A percentile compares a stretch with the other conserved stretches of the same genome.
These are phyloP conservation scores for Anthopleura xanthogrammica DNA, from an alignment of 92 coral and sea anemone genomes.

Conservation along the genomic window DNA sequence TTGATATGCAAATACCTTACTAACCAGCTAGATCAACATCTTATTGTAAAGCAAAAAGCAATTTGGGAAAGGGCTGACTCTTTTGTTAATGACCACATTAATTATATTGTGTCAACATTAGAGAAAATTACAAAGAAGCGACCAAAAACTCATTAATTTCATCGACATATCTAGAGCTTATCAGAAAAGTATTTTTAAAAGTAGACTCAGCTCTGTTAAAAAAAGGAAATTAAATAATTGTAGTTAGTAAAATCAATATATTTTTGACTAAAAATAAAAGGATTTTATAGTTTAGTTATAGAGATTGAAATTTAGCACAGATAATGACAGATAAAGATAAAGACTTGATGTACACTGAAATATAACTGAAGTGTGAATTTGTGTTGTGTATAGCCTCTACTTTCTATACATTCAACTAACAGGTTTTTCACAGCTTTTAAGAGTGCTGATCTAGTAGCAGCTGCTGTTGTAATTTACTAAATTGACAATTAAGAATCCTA, in stretches of 20 bases:
- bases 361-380: not conserved
- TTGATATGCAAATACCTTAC: slow-evolving; percentile 6
- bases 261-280: not conserved
- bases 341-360: not conserved
- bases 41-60: slow-evolving; percentile 4
- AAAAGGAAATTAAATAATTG: not conserved
- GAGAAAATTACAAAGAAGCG: slow-evolving; percentile 15
- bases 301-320: not conserved
- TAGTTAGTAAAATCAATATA: not conserved
- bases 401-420: not conserved
- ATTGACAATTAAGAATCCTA: slow-evolving; percentile 7
- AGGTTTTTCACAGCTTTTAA: slow-evolving; percentile 1
- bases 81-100: slow-evolving; percentile 20
- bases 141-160: slow-evolving; percentile 14
- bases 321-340: not conserved
- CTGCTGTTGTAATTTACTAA: slow-evolving; percentile 12
- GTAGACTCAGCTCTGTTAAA: not conserved
- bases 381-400: not conserved
- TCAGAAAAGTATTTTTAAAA: not conserved
- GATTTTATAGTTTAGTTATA: not conserved
- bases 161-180: not conserved
- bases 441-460: not conserved
- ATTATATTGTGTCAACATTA: slow-evolving; percentile 29
- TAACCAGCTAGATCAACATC: slow-evolving; percentile 9
- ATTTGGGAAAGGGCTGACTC: slow-evolving; percentile 1